Conservation (phyloP, 2,797 vertebrate species). For the Hylomyscus alleni region DNA sequence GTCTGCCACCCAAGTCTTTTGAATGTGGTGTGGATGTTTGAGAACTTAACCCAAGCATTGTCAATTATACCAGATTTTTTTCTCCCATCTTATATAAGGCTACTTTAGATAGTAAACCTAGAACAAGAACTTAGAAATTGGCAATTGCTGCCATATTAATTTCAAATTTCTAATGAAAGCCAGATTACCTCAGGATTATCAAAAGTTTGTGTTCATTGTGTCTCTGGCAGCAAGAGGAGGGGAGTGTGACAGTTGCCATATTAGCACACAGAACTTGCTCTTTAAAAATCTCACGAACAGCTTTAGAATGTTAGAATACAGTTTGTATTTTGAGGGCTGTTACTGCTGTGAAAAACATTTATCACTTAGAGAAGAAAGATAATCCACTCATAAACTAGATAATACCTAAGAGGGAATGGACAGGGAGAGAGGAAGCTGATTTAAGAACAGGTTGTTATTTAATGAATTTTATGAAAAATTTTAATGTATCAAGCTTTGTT, state of each 20-base stretch:
- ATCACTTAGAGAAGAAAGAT: slow-evolving; percentile 22
- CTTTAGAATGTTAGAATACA: slow-evolving; percentile 58
- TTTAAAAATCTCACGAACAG: slow-evolving; percentile 42
- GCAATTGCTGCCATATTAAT: slow-evolving; percentile 38
- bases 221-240: slow-evolving; percentile 32
- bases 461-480: not conserved
- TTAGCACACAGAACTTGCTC: slow-evolving; percentile 54
- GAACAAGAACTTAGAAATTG: slow-evolving; percentile 67
- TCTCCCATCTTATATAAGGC: slow-evolving; percentile 37
- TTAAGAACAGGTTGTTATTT: slow-evolving; percentile 27
- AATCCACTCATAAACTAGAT: not conserved
- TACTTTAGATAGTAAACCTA: slow-evolving; percentile 61
- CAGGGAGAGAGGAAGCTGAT: not conserved
- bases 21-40: slow-evolving; percentile 46
- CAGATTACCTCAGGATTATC: slow-evolving; percentile 38
- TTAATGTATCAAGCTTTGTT: not conserved
- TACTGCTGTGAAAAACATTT: slow-evolving; percentile 61
- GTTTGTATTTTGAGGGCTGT: slow-evolving; percentile 46
- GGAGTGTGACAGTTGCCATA: slow-evolving; percentile 20
- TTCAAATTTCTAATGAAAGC: slow-evolving; percentile 63
- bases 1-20: slow-evolving; percentile 32
- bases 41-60: slow-evolving; percentile 65
- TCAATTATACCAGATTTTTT: slow-evolving; percentile 25
- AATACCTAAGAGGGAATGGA: slow-evolving; percentile 36
- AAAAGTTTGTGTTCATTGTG: slow-evolving; percentile 28